Evolutionary conservation across 1,140 invertebrate genomes (phyloP), one percentile per base, ranked within the genome.

Genomic region (Charaxes varanes): DNA sequence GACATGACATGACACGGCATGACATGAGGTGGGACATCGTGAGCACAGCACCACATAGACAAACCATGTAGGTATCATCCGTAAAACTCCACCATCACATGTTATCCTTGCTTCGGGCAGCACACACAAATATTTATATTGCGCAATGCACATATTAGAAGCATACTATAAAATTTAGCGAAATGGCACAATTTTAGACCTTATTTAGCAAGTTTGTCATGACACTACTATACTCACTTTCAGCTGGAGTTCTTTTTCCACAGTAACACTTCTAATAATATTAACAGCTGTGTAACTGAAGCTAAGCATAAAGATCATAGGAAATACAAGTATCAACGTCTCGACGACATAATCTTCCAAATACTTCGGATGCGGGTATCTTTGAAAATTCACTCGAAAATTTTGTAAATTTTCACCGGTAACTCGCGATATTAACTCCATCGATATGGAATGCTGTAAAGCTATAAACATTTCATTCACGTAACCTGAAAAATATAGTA

Each of bases 281-380:
- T 93, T 92, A n/a, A 93, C 90, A 28, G 90, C 89, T 0, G 93
- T 90, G 66, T 93, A 91, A 14, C 92, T 88, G 58, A 93, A 94
- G 61, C 90, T 92, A 0, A 94, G 63, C 77, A 94, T 86, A 24
- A 94, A 88, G 26, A 96, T 90, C 23, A 93, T 74, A 0, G 92
- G 90, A 31, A 94, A 87, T 53, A 93, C 87, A 14, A 86, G 74
- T 51, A 90, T 87, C 13, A 92, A 57, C 4, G 87, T 87, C 38
- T 88, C 83, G 7, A 92, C 62, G 21, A 93, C 87, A 2, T 86
- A 78, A 68, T 96, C 94, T 33, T 88, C 82, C 0, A 89, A 74
- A 71, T 90, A 95, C 4, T 86, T 77, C 1, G 93, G 92, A 82
- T 93, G 94, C 0, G 94, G 93, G 66, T 90, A 94, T 47, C 93